phyloP scores from a whole-genome alignment of 2,797 vertebrate genomes.

The Valencia hispanica region DNA sequence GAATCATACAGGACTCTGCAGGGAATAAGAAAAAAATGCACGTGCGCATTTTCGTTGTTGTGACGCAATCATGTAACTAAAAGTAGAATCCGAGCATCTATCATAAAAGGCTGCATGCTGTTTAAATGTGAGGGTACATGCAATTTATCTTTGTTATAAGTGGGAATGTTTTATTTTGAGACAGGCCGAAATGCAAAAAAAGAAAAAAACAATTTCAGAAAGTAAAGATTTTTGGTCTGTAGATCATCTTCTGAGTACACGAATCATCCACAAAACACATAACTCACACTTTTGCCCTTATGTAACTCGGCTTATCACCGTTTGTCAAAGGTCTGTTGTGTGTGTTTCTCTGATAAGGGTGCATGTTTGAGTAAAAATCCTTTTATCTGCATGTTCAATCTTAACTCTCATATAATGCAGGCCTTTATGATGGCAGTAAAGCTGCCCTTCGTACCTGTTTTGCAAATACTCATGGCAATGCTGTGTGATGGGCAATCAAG shows the following conservation, averaged over 20 bases:
- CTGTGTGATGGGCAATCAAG: conserved; percentile 7
- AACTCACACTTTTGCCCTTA: not conserved
- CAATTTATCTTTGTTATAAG: not conserved
- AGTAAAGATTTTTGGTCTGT: not conserved
- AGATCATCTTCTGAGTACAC: not conserved
- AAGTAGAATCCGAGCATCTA: not conserved
- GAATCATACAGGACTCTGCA: not conserved
- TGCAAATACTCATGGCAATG: not conserved
- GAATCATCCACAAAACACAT: not conserved
- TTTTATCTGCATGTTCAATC: conserved; percentile 29
- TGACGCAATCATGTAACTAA: not conserved
- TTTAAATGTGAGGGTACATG: not conserved
- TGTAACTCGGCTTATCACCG: not conserved
- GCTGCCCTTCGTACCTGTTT: conserved; percentile 29
- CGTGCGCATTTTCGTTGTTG: not conserved
- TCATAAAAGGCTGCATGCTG: not conserved
- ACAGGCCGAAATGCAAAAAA: not conserved
- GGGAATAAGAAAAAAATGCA: conserved; percentile 18
- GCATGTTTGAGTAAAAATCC: conserved; percentile 7
- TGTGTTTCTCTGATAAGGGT: conserved; percentile 1
- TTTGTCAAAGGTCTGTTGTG: conserved; percentile 18
- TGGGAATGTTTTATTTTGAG: not conserved
- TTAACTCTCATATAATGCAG: conserved; percentile 18
- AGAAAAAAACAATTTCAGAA: not conserved
- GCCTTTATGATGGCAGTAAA: conserved; percentile 58